These are phyloP conservation scores for Chloropsis cyanopogon DNA, from an alignment of 2,113 vertebrate genomes.

Conservation along the genomic window DNA sequence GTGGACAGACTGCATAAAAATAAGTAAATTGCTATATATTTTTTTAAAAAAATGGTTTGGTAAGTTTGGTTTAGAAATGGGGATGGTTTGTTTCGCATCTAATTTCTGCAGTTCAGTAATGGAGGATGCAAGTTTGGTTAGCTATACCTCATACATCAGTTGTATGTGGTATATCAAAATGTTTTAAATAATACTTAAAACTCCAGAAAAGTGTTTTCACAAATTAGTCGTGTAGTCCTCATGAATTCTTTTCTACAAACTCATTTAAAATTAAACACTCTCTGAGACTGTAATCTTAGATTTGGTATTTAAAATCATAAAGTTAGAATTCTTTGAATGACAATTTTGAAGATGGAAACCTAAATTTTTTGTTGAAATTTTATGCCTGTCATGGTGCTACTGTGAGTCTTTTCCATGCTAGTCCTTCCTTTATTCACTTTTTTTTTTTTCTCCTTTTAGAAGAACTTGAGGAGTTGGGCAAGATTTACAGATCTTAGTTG, in stretches of 20 bases:
- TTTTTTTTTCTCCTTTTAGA: neutral
- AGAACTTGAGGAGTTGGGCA: neutral
- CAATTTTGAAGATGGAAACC: neutral
- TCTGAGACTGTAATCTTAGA: neutral
- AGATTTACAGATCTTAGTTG: neutral
- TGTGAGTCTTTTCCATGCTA: neutral
- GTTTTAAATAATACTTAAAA: neutral
- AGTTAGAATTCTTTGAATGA: neutral
- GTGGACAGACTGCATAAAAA: neutral
- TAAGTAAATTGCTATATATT: neutral
- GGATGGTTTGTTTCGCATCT: neutral
- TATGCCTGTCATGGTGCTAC: neutral
- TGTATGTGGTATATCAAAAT: neutral
- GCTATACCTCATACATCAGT: neutral
- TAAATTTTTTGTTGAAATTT: neutral
- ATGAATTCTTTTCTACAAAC: neutral
- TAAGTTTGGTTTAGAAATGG: neutral
- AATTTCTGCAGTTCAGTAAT: neutral
- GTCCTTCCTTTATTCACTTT: neutral
- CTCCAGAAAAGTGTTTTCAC: neutral
- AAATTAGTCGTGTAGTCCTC: neutral
- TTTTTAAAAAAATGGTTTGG: neutral
- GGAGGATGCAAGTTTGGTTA: neutral
- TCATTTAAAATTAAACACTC: neutral
- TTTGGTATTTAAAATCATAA: neutral